Conservation (phyloP, 2,113 vertebrate genomes). For the Tragulus kanchil region DNA sequence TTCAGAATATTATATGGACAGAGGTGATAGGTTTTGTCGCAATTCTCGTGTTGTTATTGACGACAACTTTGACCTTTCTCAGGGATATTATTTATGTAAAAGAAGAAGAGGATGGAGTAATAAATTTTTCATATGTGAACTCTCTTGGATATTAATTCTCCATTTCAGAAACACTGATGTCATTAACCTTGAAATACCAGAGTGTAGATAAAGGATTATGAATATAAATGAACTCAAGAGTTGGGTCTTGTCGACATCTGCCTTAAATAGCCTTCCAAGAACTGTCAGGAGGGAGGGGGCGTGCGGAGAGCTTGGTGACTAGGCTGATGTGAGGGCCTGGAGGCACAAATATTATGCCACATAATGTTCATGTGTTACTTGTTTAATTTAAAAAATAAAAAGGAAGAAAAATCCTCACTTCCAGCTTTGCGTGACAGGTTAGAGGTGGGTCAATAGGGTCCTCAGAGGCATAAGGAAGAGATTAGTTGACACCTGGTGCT, state of each 20-base stretch:
- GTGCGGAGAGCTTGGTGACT: not conserved
- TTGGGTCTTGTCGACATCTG: conserved; percentile 26
- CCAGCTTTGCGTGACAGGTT: not conserved
- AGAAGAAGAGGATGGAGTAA: conserved; percentile 5
- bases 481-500: not conserved
- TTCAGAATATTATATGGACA: not conserved
- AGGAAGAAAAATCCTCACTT: not conserved
- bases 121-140: not conserved
- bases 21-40: not conserved
- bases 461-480: not conserved
- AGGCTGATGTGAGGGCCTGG: not conserved
- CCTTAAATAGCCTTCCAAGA: conserved; percentile 24
- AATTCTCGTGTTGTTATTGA: not conserved
- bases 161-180: conserved; percentile 46
- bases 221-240: conserved; percentile 49
- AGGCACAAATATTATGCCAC: not conserved
- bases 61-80: not conserved
- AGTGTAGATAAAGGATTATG: conserved; percentile 38
- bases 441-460: not conserved
- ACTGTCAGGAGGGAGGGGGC: not conserved
- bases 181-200: conserved; percentile 71
- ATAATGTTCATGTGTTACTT: not conserved
- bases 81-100: not conserved
- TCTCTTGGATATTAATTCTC: conserved; percentile 41
- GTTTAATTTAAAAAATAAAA: conserved; percentile 33